Percentiles rank a stretch among this genome's conserved stretches.
Evolutionary conservation across 2,113 vertebrate genomes (phyloP).

Genomic region (Cisticola juncidis): DNA sequence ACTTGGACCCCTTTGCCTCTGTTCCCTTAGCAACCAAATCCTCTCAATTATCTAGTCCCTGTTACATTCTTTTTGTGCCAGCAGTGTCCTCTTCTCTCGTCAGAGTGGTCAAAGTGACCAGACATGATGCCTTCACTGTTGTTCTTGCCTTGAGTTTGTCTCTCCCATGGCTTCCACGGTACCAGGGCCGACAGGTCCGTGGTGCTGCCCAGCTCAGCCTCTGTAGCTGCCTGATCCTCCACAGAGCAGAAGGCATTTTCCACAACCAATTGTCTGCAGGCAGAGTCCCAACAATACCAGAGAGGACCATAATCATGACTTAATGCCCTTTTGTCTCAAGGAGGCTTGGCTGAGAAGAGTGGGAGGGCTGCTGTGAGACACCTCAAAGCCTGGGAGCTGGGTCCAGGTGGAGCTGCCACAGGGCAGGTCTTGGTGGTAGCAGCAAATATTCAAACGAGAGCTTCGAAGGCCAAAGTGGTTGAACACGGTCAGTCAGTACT

Average conservation of each 20-base stretch:
- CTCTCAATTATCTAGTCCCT: neutral
- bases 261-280: neutral
- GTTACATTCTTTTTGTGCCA: neutral
- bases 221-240: neutral
- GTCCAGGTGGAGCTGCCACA: neutral
- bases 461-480: neutral
- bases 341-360: neutral
- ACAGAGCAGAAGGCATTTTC: neutral
- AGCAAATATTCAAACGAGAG: neutral
- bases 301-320: neutral
- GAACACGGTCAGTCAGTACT: neutral
- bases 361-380: neutral
- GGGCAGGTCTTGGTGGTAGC: neutral
- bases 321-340: neutral
- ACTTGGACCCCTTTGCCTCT: neutral
- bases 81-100: neutral
- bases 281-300: neutral
- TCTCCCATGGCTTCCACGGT: neutral
- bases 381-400: neutral
- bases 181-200: neutral
- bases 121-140: neutral
- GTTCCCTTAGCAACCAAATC: neutral
- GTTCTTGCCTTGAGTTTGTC: neutral
- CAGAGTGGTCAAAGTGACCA: neutral
- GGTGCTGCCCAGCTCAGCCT: neutral